Conservation (phyloP, 92 coral and sea anemone genomes). For the Montipora capitata region DNA sequence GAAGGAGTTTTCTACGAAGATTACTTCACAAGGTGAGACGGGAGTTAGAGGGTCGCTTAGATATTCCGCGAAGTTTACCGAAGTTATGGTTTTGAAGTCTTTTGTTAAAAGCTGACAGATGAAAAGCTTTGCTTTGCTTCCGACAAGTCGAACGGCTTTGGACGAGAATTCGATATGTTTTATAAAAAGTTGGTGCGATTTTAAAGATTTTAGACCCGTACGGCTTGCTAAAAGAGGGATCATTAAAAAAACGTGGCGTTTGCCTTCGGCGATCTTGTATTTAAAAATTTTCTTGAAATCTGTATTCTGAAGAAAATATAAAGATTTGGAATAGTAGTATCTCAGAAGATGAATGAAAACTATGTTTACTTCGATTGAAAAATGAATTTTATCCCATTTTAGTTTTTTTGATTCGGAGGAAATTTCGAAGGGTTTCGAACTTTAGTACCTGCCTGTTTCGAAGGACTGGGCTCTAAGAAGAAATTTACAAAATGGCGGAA, state of each 20-base stretch:
- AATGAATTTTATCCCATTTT: neutral
- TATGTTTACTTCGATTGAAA: neutral
- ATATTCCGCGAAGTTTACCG: slow-evolving; percentile 36
- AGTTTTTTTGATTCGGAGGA: neutral
- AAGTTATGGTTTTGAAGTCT: slow-evolving; percentile 59
- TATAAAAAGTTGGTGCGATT: slow-evolving; percentile 16
- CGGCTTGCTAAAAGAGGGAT: neutral
- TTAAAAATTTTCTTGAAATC: neutral
- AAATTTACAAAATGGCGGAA: slow-evolving; percentile 91
- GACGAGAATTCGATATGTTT: slow-evolving; percentile 45
- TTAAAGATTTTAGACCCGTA: neutral
- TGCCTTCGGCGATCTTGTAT: neutral
- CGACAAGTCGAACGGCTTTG: slow-evolving; percentile 29
- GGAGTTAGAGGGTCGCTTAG: neutral
- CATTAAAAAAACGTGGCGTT: too few relatives aligned
- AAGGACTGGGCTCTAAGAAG: slow-evolving; percentile 61
- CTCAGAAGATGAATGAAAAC: neutral
- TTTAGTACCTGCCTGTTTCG: neutral
- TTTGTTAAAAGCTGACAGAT: slow-evolving; percentile 35
- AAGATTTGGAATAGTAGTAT: neutral
- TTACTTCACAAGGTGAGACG: slow-evolving; percentile 85
- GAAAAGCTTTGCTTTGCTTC: neutral
- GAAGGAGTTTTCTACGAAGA: slow-evolving; percentile 95
- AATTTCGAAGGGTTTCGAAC: too few relatives aligned
- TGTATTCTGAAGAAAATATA: neutral